Conservation (phyloP, 2,113 vertebrate species). For the Lota lota region DNA sequence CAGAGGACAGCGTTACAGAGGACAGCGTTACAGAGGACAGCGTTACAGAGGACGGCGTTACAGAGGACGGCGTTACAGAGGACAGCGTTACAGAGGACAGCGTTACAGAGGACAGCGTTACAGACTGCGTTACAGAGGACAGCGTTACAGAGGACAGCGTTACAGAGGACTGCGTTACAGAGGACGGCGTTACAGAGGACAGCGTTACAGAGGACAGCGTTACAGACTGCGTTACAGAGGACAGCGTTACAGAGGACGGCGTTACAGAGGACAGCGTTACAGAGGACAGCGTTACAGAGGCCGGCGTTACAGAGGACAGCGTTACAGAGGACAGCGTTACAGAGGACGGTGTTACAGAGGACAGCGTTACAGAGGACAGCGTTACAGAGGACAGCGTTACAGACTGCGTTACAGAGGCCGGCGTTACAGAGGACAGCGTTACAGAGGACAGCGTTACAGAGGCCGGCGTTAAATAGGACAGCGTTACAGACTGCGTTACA, state of each 20-base stretch:
- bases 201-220: neutral
- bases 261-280: neutral
- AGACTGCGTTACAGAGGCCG: no score
- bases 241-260: neutral
- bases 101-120: neutral
- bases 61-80: no score
- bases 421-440: neutral
- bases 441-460: no score
- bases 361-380: no score
- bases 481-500: no score
- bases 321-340: no score
- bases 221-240: no score
- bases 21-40: neutral
- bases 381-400: neutral
- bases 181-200: no score
- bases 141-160: neutral
- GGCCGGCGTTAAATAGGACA: neutral
- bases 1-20: no score
- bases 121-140: no score
- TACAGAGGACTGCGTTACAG: neutral
- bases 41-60: constrained; percentile 7
- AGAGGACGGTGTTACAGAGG: constrained; percentile 4
- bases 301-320: neutral
- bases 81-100: no score
- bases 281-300: neutral